Evolutionary conservation across 2,113 vertebrate genomes (phyloP), one percentile per base, ranked within the genome.

Genomic region (Dasypus novemcinctus): DNA sequence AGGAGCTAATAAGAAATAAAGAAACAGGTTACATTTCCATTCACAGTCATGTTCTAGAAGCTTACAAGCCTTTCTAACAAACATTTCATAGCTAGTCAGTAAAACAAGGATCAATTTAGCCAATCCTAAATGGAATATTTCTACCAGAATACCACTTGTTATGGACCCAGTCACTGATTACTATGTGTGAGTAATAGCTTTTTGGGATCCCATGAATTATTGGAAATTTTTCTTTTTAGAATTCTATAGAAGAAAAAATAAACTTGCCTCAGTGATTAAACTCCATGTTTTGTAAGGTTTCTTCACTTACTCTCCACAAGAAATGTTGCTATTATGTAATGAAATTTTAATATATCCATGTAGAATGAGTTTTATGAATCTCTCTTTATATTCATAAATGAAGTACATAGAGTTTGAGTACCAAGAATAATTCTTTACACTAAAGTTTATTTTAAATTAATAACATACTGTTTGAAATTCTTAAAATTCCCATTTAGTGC

Each of bases 371-470:
- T 85, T 29, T 57, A 14, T 78, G 36, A 91, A 61, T 79, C 23
- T 21, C 33, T 46, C 10, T 75, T 90, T 79, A 93, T 90, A 86
- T 43, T 96, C 43, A 87, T 83, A 94, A 71, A 76, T 79, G 46
- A 80, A 3, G 78, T 57, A 54, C 6, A n/a, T 36, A 64, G 25
- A 69, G 0, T 82, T 90, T 85, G 59, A 84, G 84, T 95, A 90
- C 12, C 84, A 20, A 93, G 8, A 93, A 2, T 88, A 71, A 83
- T 83, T 84, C 10, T 96, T 29, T 91, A 88, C 12, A 66, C 69
- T 92, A 91, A 86, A 23, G 41, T 87, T 82, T 69, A 93, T 82
- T 83, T 93, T 82, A 85, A 41, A 93, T 95, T 87, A 92, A 63
- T 90, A 83, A 36, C 13, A 68, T 94, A 20, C 43, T 81, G 2